phyloP scores from a whole-genome alignment of 2,797 vertebrate species.

The Rhinichthys osculus region DNA sequence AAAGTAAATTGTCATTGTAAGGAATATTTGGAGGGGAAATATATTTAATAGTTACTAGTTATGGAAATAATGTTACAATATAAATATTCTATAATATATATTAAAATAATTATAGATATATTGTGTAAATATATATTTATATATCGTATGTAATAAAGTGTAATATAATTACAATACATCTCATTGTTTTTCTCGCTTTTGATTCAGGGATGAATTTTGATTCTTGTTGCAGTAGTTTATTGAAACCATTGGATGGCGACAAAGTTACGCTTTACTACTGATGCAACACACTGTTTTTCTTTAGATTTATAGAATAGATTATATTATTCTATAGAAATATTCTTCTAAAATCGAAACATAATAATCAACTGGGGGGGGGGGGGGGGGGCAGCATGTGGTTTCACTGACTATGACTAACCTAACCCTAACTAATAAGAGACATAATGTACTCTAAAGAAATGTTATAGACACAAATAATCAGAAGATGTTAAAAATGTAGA shows the following conservation, averaged over 20 bases:
- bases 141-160: background rate
- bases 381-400: background rate
- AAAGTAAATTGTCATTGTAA: background rate
- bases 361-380: background rate
- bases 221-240: conserved; percentile 21
- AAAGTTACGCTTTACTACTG: conserved; percentile 4
- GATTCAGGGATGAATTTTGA: background rate
- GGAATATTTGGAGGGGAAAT: background rate
- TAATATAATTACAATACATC: background rate
- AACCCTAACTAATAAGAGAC: background rate
- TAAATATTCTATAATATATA: background rate
- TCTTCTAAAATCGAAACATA: background rate
- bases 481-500: background rate
- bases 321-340: background rate
- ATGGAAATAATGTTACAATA: background rate
- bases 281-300: background rate
- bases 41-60: background rate
- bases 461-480: background rate
- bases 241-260: conserved; percentile 53
- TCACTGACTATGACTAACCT: background rate
- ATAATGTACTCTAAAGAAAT: background rate
- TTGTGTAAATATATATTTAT: background rate
- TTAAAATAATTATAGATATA: background rate
- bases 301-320: background rate
- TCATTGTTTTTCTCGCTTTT: background rate